Evolutionary conservation across 1,140 invertebrate species (phyloP).

Genomic region (Neocloeon triangulifer): DNA sequence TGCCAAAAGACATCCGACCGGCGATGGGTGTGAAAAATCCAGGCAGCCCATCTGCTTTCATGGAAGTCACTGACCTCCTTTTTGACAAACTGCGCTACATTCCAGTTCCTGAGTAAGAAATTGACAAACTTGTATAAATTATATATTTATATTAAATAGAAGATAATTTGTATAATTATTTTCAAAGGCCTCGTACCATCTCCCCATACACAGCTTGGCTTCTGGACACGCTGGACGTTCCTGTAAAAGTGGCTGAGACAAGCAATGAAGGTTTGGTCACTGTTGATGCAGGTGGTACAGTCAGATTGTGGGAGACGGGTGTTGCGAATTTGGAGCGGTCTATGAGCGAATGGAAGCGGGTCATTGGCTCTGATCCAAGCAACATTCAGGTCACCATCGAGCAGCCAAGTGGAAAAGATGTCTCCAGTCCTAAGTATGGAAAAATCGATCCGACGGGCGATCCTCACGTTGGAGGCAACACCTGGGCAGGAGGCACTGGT

Average conservation of each 20-base stretch:
- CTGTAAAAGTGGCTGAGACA: conserved; percentile 16
- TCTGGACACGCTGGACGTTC: conserved; percentile 11
- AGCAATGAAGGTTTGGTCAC: conserved; percentile 28
- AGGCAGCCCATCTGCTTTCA: conserved; percentile 16
- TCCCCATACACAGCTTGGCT: conserved; percentile 11
- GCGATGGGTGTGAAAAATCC: conserved; percentile 8
- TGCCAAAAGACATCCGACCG: conserved; percentile 15
- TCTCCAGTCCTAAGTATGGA: conserved; percentile 70
- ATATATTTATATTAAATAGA: too few relatives aligned
- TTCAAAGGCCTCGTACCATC: conserved; percentile 6
- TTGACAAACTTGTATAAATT: too few relatives aligned
- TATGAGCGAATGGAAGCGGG: conserved; percentile 16
- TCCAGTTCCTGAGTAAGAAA: conserved; percentile 27
- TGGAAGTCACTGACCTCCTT: conserved; percentile 30
- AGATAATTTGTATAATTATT: too few relatives aligned
- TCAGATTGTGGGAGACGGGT: conserved; percentile 34
- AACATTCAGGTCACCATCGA: conserved; percentile 49
- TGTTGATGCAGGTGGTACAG: conserved; percentile 29
- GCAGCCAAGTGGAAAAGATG: conserved; percentile 41
- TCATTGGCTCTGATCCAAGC: conserved; percentile 17
- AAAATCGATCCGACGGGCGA: conserved; percentile 71
- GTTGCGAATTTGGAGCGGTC: conserved; percentile 20
- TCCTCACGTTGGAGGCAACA: conserved; percentile 88
- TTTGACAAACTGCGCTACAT: conserved; percentile 30
- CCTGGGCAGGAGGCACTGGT: conserved; percentile 87